These are phyloP conservation scores for Sebastes goodei DNA, from an alignment of 2,797 vertebrate species.

Conservation along the genomic window DNA sequence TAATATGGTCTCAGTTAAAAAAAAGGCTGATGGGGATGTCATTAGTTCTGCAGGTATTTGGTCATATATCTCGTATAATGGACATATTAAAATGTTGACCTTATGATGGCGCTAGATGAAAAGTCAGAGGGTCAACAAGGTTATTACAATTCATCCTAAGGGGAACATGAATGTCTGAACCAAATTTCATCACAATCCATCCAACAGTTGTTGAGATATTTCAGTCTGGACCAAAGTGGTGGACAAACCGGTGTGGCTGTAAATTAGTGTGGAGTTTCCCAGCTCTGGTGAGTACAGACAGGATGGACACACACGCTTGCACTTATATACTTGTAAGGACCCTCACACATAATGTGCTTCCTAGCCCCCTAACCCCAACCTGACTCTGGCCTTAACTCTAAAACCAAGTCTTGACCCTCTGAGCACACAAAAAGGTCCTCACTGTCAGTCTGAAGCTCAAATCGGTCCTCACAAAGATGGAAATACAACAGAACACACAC, in stretches of 20 bases:
- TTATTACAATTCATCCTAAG: not conserved
- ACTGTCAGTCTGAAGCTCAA: not conserved
- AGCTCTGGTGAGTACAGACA: not conserved
- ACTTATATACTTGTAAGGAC: not conserved
- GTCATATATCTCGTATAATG: not conserved
- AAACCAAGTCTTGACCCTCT: not conserved
- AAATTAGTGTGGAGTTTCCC: not conserved
- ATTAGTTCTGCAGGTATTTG: not conserved
- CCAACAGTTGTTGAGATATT: not conserved
- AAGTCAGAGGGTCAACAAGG: not conserved
- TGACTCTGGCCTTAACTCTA: not conserved
- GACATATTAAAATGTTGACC: not conserved
- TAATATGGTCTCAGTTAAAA: fast-evolving
- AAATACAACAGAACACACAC: not conserved
- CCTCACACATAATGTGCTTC: not conserved
- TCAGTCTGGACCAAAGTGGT: not conserved
- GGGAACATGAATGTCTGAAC: not conserved
- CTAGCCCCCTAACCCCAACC: not conserved
- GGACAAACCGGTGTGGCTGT: not conserved
- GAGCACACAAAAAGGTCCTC: not conserved
- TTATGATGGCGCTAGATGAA: not conserved
- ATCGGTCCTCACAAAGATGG: not conserved
- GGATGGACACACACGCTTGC: not conserved
- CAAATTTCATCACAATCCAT: not conserved
- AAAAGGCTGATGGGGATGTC: not conserved